phyloP scores from a whole-genome alignment of 2,113 vertebrate genomes.

The Carassius gibelio region DNA sequence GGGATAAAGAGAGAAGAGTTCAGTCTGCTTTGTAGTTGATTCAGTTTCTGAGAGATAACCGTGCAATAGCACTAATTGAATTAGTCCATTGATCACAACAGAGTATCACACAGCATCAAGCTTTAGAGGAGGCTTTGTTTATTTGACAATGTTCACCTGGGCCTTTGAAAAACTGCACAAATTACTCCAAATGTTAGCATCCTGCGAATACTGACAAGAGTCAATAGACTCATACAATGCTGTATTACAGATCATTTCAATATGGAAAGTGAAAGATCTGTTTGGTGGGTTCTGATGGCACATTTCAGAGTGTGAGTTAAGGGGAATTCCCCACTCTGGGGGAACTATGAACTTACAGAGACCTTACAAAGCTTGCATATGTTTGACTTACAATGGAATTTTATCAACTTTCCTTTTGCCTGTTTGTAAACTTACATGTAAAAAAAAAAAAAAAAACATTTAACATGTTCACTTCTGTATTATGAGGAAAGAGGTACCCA shows the following conservation, averaged over 20 bases:
- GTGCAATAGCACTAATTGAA: constrained; percentile 8
- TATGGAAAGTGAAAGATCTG: constrained; percentile 6
- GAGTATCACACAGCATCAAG: background rate
- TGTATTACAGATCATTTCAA: background rate
- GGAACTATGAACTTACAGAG: background rate
- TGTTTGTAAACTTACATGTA: background rate
- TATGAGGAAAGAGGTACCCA: background rate
- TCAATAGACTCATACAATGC: background rate
- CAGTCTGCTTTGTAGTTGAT: constrained; percentile 37
- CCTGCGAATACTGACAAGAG: background rate
- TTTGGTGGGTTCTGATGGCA: background rate
- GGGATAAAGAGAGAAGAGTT: constrained; percentile 23
- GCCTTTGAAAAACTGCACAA: background rate
- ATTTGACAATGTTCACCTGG: background rate
- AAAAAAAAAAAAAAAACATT: too few relatives aligned
- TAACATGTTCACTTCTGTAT: background rate
- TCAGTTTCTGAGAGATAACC: constrained; percentile 36
- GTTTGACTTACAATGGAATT: constrained; percentile 18
- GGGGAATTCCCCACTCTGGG: constrained; percentile 43
- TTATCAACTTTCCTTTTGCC: constrained; percentile 4
- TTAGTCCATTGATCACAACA: constrained; percentile 40
- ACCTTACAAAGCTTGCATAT: background rate
- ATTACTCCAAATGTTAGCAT: background rate
- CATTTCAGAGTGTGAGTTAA: background rate
- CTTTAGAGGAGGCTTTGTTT: background rate